Conservation (phyloP, 2,113 vertebrate species). For the Elaphurus davidianus region DNA sequence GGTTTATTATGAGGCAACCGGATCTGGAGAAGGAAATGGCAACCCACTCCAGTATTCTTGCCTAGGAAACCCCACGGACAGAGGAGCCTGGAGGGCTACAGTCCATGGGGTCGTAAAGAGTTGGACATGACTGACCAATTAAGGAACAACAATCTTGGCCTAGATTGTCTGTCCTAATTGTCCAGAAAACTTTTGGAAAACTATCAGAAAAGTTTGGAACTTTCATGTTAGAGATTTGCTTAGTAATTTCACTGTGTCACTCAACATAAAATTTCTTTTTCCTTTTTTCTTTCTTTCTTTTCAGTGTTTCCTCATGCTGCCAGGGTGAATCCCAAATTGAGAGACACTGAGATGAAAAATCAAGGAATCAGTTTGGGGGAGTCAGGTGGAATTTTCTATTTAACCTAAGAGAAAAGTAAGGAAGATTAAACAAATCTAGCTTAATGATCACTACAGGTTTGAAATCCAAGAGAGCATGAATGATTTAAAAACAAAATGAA, state of each 20-base stretch:
- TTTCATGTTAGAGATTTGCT: background rate
- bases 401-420: background rate
- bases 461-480: background rate
- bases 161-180: background rate
- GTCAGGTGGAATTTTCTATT: background rate
- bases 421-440: background rate
- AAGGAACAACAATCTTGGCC: background rate
- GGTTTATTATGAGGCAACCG: background rate
- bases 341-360: background rate
- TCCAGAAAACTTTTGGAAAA: background rate
- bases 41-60: no score
- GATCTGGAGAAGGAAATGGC: no score
- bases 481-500: background rate
- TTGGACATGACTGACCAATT: background rate
- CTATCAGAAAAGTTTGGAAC: background rate
- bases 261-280: background rate
- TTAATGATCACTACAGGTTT: background rate
- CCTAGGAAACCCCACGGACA: no score
- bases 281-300: background rate
- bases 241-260: background rate
- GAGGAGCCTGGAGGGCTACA: background rate
- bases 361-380: background rate
- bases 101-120: background rate
- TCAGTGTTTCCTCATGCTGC: background rate
- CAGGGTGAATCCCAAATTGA: background rate